A percentile compares a stretch with the other conserved stretches of the same genome.
Conservation (phyloP, 2,113 vertebrate species). For the Thalassoma bifasciatum region DNA sequence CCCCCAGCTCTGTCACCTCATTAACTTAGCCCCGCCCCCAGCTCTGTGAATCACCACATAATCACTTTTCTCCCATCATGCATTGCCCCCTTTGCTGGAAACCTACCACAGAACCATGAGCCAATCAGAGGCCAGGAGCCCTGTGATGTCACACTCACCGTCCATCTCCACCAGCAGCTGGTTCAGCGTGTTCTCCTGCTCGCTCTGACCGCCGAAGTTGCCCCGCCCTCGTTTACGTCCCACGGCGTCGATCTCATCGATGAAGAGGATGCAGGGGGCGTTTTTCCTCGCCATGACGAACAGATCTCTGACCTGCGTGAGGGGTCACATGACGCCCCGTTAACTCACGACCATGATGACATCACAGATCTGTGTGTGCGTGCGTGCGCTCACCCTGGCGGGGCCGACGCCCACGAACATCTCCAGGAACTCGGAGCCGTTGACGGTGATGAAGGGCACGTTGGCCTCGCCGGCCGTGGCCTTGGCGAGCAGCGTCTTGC, state of each 20-base stretch:
- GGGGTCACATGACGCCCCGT: slow-evolving; percentile 1
- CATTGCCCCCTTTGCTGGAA: no score
- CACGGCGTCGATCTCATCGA: slow-evolving; percentile 97
- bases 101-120: no score
- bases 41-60: no score
- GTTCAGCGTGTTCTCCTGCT: slow-evolving; percentile 97
- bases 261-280: slow-evolving; percentile 98
- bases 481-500: slow-evolving; percentile 97
- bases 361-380: background rate
- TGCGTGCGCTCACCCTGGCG: slow-evolving; percentile 85
- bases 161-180: slow-evolving; percentile 99
- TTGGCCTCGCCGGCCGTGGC: slow-evolving; percentile 97
- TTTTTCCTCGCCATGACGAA: slow-evolving; percentile 96
- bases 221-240: slow-evolving; percentile 94
- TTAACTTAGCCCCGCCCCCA: no score
- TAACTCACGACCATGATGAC: no score
- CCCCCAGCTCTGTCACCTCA: no score
- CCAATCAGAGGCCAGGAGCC: no score
- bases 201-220: slow-evolving; percentile 96
- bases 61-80: no score
- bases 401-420: slow-evolving; percentile 99
- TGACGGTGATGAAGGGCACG: slow-evolving; percentile 97
- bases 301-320: slow-evolving; percentile 90
- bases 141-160: slow-evolving; percentile 79
- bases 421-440: slow-evolving; percentile 97